These are phyloP conservation scores for Drosophila tani DNA, from an alignment of 1,140 invertebrate species.

Conservation along the genomic window DNA sequence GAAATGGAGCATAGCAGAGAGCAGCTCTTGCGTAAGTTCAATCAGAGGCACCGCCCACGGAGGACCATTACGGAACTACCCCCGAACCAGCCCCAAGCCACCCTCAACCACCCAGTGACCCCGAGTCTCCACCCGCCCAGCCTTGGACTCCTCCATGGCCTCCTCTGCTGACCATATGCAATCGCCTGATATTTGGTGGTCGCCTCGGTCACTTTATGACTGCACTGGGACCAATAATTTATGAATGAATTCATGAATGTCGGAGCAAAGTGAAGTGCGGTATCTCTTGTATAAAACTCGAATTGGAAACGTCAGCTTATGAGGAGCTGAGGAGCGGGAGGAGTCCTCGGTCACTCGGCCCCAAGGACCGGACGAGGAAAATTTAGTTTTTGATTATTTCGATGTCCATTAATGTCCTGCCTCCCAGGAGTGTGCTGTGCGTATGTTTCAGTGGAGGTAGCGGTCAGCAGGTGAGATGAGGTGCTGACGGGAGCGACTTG, in stretches of 20 bases:
- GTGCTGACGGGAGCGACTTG: constrained; percentile 22
- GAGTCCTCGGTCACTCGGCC: constrained; percentile 39
- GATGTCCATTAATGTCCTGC: constrained; percentile 78
- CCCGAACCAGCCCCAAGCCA: not conserved
- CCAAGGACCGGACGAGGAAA: constrained; percentile 62
- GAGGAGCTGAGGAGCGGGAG: constrained; percentile 6
- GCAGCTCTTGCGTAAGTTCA: constrained; percentile 49
- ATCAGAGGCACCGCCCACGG: constrained; percentile 22
- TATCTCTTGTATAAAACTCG: constrained; percentile 46
- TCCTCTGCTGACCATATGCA: constrained; percentile 60
- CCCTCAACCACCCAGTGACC: constrained; percentile 10
- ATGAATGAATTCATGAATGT: constrained; percentile 83
- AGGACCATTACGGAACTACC: constrained; percentile 9
- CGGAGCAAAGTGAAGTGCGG: constrained; percentile 55
- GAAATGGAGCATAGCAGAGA: constrained; percentile 18
- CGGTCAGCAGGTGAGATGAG: constrained; percentile 21
- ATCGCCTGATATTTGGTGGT: constrained; percentile 79
- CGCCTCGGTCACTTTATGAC: constrained; percentile 72
- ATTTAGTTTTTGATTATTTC: constrained; percentile 81
- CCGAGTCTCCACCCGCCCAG: constrained; percentile 6
- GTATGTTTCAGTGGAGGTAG: constrained; percentile 18
- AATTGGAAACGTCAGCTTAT: constrained; percentile 70
- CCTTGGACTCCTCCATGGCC: constrained; percentile 11
- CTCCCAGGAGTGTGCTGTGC: constrained; percentile 55
- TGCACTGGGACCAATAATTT: constrained; percentile 80